Evolutionary conservation across 1,140 invertebrate species (phyloP).

Genomic region (Stenopsyche tienmushanensis): DNA sequence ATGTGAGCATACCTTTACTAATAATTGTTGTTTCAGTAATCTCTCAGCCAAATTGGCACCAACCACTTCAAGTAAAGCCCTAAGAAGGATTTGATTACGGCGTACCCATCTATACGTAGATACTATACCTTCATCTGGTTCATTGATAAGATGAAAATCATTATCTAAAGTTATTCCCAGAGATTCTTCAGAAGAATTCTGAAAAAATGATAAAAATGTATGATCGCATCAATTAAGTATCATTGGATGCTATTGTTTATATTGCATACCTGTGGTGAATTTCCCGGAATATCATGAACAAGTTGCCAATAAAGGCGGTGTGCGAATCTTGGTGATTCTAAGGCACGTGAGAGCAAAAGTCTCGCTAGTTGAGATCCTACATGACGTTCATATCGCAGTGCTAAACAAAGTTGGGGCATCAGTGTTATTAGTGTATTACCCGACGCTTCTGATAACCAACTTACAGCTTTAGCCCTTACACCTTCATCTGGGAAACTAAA

Average conservation of each 20-base stretch:
- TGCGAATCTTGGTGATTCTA: slow-evolving; percentile 85
- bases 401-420: slow-evolving; percentile 91
- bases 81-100: slow-evolving; percentile 80
- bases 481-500: slow-evolving; percentile 85
- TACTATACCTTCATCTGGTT: slow-evolving; percentile 43
- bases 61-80: slow-evolving; percentile 81
- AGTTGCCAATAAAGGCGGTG: slow-evolving; percentile 95
- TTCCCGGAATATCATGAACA: slow-evolving; percentile 73
- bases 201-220: slow-evolving; percentile 22
- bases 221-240: background rate
- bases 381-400: slow-evolving; percentile 91
- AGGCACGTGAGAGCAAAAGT: slow-evolving; percentile 80
- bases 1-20: slow-evolving; percentile 75
- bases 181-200: slow-evolving; percentile 51
- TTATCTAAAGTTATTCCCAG: slow-evolving; percentile 51
- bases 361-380: slow-evolving; percentile 81
- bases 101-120: slow-evolving; percentile 67
- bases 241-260: background rate
- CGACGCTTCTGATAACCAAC: slow-evolving; percentile 74
- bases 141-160: slow-evolving; percentile 21
- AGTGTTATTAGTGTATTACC: slow-evolving; percentile 90
- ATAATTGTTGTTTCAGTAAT: slow-evolving; percentile 80
- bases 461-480: slow-evolving; percentile 81
- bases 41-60: slow-evolving; percentile 80
- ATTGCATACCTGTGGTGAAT: slow-evolving; percentile 61